Percentiles rank a stretch among this genome's conserved stretches.
These are phyloP conservation scores for Margaritifera margaritifera DNA, from an alignment of 2,888 invertebrate species.

Conservation along the genomic window DNA sequence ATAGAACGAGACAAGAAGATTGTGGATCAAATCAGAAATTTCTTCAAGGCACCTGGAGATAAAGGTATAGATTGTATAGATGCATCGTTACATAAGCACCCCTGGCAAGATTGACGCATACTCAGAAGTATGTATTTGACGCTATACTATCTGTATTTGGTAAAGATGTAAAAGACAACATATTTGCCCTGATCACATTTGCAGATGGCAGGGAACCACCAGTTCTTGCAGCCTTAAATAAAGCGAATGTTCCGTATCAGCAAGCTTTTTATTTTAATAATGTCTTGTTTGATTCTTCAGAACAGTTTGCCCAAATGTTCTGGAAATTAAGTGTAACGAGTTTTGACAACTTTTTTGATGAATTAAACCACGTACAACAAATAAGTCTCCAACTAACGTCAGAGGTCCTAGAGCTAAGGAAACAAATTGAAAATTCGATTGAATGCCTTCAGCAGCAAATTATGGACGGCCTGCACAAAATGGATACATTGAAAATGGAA, in stretches of 20 bases:
- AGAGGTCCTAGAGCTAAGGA: conserved; percentile 26
- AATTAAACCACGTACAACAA: conserved; percentile 12
- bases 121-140: conserved; percentile 33
- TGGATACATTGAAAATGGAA: conserved; percentile 20
- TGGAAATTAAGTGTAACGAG: conserved; percentile 32
- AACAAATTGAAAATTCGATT: conserved; percentile 23
- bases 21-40: conserved; percentile 29
- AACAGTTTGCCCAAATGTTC: conserved; percentile 21
- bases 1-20: conserved; percentile 27
- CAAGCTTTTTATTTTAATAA: conserved; percentile 29
- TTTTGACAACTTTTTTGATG: conserved; percentile 23
- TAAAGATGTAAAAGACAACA: conserved; percentile 32
- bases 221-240: conserved; percentile 23
- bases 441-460: conserved; percentile 23
- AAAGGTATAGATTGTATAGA: conserved; percentile 27
- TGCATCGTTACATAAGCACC: conserved; percentile 33
- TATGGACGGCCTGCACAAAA: conserved; percentile 24
- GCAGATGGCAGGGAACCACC: conserved; percentile 36
- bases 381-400: conserved; percentile 30
- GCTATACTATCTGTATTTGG: conserved; percentile 35
- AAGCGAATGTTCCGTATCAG: conserved; percentile 16
- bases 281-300: conserved; percentile 21
- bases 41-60: conserved; percentile 22
- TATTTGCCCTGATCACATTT: conserved; percentile 32
- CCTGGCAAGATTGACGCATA: conserved; percentile 21